Evolutionary conservation across 2,113 vertebrate species (phyloP).

Genomic region (Xenopus tropicalis): DNA sequence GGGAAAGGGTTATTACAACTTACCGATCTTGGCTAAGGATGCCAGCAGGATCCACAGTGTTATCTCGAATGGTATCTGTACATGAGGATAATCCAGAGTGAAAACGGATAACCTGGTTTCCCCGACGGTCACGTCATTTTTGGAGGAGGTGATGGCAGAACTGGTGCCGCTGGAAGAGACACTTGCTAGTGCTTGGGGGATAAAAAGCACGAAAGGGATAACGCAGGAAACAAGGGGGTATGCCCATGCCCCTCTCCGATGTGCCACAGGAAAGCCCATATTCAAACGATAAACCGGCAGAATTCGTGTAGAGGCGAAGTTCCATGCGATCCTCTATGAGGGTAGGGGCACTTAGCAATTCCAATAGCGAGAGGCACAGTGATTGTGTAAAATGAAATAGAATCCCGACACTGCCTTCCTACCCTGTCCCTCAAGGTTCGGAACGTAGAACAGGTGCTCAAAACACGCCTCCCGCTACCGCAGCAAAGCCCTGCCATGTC

Average conservation of each 20-base stretch:
- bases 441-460: constrained; percentile 1
- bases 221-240: background rate
- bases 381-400: background rate
- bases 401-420: background rate
- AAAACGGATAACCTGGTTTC: constrained; percentile 77
- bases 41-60: constrained; percentile 94
- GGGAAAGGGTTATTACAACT: constrained; percentile 48
- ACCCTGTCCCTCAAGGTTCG: background rate
- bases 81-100: constrained; percentile 82
- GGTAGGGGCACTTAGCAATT: too few relatives aligned
- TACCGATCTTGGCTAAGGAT: constrained; percentile 93
- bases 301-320: background rate
- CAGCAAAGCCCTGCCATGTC: too few relatives aligned
- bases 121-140: constrained; percentile 53
- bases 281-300: background rate
- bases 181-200: background rate
- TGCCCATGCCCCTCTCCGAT: background rate
- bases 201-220: background rate
- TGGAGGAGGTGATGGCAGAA: background rate
- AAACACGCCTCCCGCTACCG: background rate
- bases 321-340: background rate
- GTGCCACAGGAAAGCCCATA: background rate
- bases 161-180: background rate
- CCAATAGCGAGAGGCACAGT: too few relatives aligned
- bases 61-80: constrained; percentile 93